A percentile compares a stretch with the other conserved stretches of the same genome.
Conservation (phyloP, 2,888 invertebrate genomes). For the Macrosiphum euphorbiae region DNA sequence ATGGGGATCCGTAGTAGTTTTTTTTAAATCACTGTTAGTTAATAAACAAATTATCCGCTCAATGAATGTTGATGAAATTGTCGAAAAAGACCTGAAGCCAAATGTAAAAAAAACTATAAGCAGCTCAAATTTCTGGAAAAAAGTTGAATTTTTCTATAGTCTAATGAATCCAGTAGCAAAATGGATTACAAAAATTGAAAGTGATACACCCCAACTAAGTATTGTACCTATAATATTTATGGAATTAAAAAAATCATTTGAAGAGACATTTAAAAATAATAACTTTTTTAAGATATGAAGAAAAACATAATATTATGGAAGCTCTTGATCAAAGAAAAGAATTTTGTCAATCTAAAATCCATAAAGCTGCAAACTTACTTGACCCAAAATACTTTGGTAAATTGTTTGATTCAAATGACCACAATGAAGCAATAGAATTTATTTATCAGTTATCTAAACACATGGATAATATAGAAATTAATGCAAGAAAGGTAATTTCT, state of each 20-base stretch:
- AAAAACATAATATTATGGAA: not conserved
- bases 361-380: conserved; percentile 26
- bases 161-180: not conserved
- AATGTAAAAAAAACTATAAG: conserved; percentile 14
- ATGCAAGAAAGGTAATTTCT: conserved; percentile 18
- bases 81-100: conserved; percentile 12
- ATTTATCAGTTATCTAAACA: conserved; percentile 21
- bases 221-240: not conserved
- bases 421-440: not conserved
- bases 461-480: not conserved
- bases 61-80: conserved; percentile 16
- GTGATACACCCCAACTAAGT: conserved; percentile 14
- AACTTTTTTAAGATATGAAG: not conserved
- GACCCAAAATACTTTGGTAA: conserved; percentile 2
- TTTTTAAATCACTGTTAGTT: not conserved
- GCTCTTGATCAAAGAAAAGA: not conserved
- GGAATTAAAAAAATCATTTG: not conserved
- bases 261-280: not conserved
- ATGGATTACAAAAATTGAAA: conserved; percentile 33
- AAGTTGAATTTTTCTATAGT: not conserved
- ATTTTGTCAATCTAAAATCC: not conserved
- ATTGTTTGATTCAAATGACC: not conserved
- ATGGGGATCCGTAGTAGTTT: not conserved
- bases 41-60: conserved; percentile 18
- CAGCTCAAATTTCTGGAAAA: conserved; percentile 11